Evolutionary conservation across 23 tunicate genomes (phyloP).

Genomic region (Corella eumyota): DNA sequence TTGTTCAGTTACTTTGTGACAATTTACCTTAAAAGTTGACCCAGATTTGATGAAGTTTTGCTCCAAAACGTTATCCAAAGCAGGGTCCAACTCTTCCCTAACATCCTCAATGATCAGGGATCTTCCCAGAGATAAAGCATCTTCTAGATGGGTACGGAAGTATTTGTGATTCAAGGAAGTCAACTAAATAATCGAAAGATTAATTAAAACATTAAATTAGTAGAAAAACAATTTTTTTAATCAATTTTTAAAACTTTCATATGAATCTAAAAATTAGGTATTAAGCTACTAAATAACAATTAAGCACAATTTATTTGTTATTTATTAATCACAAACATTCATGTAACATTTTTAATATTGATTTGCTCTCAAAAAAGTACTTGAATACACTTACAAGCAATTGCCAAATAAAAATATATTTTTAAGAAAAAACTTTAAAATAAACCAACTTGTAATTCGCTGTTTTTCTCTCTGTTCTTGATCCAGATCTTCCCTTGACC

Average conservation of each 20-base stretch:
- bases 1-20: background rate
- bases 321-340: background rate
- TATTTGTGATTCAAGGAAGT: slow-evolving; percentile 74
- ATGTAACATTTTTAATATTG: background rate
- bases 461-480: slow-evolving; percentile 60
- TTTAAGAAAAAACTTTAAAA: too few relatives aligned
- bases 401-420: too few relatives aligned
- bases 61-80: slow-evolving; percentile 70
- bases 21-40: slow-evolving; percentile 57
- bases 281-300: background rate
- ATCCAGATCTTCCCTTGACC: slow-evolving; percentile 87
- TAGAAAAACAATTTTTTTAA: background rate
- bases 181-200: slow-evolving; percentile 13
- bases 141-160: slow-evolving; percentile 74
- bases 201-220: background rate
- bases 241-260: background rate
- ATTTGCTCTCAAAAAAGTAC: too few relatives aligned
- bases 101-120: slow-evolving; percentile 77
- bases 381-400: background rate
- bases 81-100: slow-evolving; percentile 71
- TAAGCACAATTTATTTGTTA: background rate
- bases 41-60: slow-evolving; percentile 88
- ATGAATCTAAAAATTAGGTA: too few relatives aligned
- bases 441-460: slow-evolving; percentile 53
- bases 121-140: slow-evolving; percentile 57